phyloP scores from a whole-genome alignment of 2,888 invertebrate species.

The Mythimna albipuncta region DNA sequence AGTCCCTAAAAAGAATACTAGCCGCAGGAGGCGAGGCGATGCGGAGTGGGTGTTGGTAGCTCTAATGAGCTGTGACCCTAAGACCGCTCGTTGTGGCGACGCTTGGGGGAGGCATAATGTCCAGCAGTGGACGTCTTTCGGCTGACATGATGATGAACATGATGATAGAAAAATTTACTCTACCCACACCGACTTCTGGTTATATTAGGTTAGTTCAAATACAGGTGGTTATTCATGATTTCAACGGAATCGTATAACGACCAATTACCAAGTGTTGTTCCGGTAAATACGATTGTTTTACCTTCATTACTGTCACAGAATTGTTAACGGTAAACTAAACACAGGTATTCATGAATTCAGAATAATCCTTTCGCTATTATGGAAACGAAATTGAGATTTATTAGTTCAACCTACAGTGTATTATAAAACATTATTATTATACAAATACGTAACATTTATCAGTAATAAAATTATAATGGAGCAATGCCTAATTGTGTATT shows the following conservation, averaged over 20 bases:
- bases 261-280: not conserved
- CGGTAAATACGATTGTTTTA: slow-evolving; percentile 4
- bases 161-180: too few relatives aligned
- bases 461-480: not conserved
- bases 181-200: too few relatives aligned
- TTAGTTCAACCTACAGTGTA: not conserved
- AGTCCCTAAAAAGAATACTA: too few relatives aligned
- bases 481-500: not conserved
- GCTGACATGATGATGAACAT: too few relatives aligned
- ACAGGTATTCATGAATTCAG: not conserved
- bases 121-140: too few relatives aligned
- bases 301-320: not conserved
- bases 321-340: not conserved
- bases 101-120: too few relatives aligned
- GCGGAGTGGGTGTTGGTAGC: too few relatives aligned
- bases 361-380: not conserved
- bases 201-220: not conserved
- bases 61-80: too few relatives aligned
- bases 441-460: not conserved
- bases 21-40: too few relatives aligned
- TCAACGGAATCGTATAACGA: not conserved
- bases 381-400: not conserved
- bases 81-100: too few relatives aligned
- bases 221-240: not conserved
- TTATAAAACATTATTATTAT: not conserved